Evolutionary conservation across 2,113 vertebrate species (phyloP).

Genomic region (Oenanthe melanoleuca): DNA sequence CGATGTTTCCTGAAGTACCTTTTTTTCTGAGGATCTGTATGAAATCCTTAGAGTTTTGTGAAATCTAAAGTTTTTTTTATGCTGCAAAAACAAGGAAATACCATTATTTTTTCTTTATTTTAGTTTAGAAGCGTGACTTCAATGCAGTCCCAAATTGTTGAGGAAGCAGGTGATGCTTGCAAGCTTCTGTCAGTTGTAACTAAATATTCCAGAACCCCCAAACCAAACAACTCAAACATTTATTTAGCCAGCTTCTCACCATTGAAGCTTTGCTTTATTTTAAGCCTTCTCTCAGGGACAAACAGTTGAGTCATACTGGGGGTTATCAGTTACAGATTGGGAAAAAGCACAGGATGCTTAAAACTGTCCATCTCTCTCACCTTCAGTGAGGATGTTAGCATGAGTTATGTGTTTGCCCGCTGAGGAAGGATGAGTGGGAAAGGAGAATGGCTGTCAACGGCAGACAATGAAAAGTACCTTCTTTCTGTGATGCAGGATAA

Average conservation of each 20-base stretch:
- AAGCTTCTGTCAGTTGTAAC: not conserved
- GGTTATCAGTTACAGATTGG: not conserved
- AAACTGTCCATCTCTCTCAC: not conserved
- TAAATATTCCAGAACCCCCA: not conserved
- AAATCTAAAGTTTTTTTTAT: not conserved
- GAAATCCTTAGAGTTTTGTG: not conserved
- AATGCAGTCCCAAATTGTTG: not conserved
- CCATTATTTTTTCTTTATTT: not conserved
- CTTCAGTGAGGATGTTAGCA: not conserved
- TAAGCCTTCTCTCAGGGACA: not conserved
- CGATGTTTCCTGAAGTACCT: not conserved
- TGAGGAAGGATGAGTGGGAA: not conserved
- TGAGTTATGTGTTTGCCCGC: slow-evolving; percentile 45
- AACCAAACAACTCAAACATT: not conserved
- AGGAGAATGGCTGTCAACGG: not conserved
- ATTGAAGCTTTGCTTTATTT: not conserved
- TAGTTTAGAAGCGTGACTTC: not conserved
- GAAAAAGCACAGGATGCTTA: not conserved
- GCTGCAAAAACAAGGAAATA: not conserved
- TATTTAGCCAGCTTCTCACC: not conserved
- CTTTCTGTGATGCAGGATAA: not conserved
- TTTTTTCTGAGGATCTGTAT: not conserved
- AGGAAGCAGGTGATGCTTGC: not conserved
- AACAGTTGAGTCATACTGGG: not conserved
- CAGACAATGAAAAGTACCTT: not conserved